Conservation (phyloP, 1,140 invertebrate genomes). For the Manduca sexta region DNA sequence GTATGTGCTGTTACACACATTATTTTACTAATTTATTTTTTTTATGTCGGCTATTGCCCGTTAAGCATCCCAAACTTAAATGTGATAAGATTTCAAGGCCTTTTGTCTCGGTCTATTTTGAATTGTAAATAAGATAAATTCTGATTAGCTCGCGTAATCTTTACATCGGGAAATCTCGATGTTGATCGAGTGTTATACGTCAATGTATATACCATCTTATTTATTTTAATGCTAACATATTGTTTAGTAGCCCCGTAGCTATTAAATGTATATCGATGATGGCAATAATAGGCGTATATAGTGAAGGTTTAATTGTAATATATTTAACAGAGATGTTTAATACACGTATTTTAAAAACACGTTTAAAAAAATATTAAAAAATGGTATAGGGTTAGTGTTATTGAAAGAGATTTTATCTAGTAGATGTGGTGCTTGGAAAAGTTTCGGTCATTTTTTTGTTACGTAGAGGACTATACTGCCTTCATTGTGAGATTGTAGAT, state of each 20-base stretch:
- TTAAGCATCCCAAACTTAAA: conserved; percentile 48
- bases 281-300: conserved; percentile 67
- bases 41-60: conserved; percentile 63
- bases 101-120: conserved; percentile 54
- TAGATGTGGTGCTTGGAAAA: conserved; percentile 55
- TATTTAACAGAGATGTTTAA: conserved; percentile 53
- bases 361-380: conserved; percentile 32
- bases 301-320: conserved; percentile 62
- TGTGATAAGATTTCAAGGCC: conserved; percentile 64
- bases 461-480: background rate
- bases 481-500: conserved; percentile 1
- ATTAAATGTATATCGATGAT: conserved; percentile 45
- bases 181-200: conserved; percentile 35
- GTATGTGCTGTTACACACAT: conserved; percentile 35
- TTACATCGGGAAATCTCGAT: conserved; percentile 34
- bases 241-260: conserved; percentile 30
- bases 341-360: conserved; percentile 31
- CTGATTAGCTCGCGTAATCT: conserved; percentile 47
- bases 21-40: conserved; percentile 33
- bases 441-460: conserved; percentile 7
- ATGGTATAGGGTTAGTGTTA: conserved; percentile 47
- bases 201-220: conserved; percentile 41
- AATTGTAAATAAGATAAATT: conserved; percentile 66
- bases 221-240: conserved; percentile 29
- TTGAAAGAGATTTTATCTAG: conserved; percentile 32